Evolutionary conservation across 2,797 vertebrate species (phyloP).

Genomic region (Rhinella marina): DNA sequence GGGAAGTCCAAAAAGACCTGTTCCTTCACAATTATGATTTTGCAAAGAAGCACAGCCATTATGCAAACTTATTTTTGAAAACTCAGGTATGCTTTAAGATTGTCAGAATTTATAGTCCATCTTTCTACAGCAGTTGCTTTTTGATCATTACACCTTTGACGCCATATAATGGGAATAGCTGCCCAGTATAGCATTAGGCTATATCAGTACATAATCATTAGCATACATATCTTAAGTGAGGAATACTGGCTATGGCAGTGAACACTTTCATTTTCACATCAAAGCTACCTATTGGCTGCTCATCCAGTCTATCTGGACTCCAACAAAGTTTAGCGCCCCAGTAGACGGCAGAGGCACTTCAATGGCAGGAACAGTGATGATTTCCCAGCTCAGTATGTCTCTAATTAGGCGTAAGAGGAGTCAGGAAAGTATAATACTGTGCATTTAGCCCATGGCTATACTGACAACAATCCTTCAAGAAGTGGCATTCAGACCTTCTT

Average conservation of each 20-base stretch:
- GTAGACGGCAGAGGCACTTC: background rate
- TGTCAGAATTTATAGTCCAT: no score
- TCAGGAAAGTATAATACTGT: slow-evolving; percentile 25
- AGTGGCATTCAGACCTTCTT: background rate
- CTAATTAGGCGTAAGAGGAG: slow-evolving; percentile 42
- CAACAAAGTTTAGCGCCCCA: slow-evolving; percentile 8
- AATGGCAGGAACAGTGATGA: background rate
- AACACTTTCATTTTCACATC: background rate
- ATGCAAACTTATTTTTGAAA: no score
- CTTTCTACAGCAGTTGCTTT: no score
- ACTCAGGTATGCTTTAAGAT: no score
- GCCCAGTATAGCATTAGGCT: background rate
- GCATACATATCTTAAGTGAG: background rate
- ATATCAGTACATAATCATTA: background rate
- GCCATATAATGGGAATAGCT: background rate
- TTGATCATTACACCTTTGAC: background rate
- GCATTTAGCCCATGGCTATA: slow-evolving; percentile 36
- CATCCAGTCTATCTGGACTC: background rate
- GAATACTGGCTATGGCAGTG: background rate
- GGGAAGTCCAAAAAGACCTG: no score
- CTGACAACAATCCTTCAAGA: background rate
- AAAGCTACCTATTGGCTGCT: background rate
- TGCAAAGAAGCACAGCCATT: no score
- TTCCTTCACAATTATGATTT: no score
- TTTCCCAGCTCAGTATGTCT: slow-evolving; percentile 28